Conservation (phyloP, 2,888 invertebrate species). For the Cryptocephalus moraei region DNA sequence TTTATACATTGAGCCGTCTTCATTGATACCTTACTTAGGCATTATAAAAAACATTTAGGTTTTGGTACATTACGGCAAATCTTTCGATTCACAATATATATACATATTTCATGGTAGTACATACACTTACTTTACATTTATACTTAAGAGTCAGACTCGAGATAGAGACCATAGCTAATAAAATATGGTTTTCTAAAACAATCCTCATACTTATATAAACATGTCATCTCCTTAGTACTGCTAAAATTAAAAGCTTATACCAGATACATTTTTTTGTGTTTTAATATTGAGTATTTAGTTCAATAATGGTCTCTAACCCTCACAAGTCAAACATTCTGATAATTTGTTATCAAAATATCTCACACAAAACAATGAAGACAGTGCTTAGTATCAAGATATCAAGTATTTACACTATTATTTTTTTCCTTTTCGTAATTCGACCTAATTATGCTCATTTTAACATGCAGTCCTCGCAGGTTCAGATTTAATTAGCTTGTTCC, state of each 20-base stretch:
- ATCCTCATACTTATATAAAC: too few relatives aligned
- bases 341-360: too few relatives aligned
- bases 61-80: slow-evolving; percentile 29
- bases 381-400: slow-evolving; percentile 15
- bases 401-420: slow-evolving; percentile 19
- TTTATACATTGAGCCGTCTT: slow-evolving; percentile 35
- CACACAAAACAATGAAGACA: slow-evolving; percentile 30
- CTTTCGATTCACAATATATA: slow-evolving; percentile 17
- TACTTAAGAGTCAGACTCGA: too few relatives aligned
- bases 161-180: too few relatives aligned
- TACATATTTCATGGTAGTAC: slow-evolving; percentile 13
- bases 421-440: slow-evolving; percentile 2
- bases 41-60: slow-evolving; percentile 28
- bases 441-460: slow-evolving; percentile 16
- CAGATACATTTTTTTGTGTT: too few relatives aligned
- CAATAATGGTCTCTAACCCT: too few relatives aligned
- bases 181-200: too few relatives aligned
- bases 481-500: slow-evolving; percentile 28
- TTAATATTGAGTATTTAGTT: too few relatives aligned
- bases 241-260: too few relatives aligned
- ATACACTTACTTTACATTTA: slow-evolving; percentile 1
- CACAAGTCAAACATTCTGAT: too few relatives aligned
- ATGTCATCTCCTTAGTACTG: too few relatives aligned
- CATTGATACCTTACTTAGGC: slow-evolving; percentile 26
- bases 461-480: slow-evolving; percentile 34